Base-by-base conservation (phyloP, 2,113 vertebrate species). In the Corythoichthys haematopterus region DNA sequence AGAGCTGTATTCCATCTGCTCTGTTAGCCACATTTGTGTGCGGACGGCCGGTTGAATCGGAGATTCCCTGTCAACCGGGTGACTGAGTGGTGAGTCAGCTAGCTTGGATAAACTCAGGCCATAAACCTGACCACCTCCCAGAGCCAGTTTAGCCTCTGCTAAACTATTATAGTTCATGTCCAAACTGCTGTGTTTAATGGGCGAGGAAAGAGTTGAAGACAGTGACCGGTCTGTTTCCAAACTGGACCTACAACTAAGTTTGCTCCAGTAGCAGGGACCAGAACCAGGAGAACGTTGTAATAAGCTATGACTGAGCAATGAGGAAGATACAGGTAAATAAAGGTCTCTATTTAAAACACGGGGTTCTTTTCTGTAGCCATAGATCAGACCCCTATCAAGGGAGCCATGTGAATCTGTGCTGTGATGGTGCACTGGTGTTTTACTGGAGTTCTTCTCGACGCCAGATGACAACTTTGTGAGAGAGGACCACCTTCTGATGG, bases 1-100 rank as follows among this genome's bases (percentile, higher is more conserved):
- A 35, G 72, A 89, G 82, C 88, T 79, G 76, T 93, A 90, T 79
- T 95, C 95, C 90, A 98, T 80, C 89, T 98, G 97, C 61, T 98
- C 95, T 0, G 93, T 95, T 65, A 98, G 93, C 96, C 96, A 98
- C 95, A 96, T 95, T 68, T 98, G 94, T 33, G 95, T 98, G 74
- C 94, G 91, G 33, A 96, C 87, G 1, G 94, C 93, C 0, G 95
- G 91, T 79, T 96, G 95, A 50, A 95, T 93, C 10, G 94, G 93
- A 38, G 94, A 85, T 6, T 90, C 91, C 0, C 91, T 87, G 58
- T 93, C 91, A 9, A 93, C 75, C 80, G 92, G 92, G 0, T 90
- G 93, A 1, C 88, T 92, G 64, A 94, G 83, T 0, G 90, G 74
- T 5, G 83, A 72, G 0, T 90, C 92, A 66, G 87, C 87, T 40